A percentile compares a stretch with the other conserved stretches of the same genome.
These are phyloP conservation scores for Polymixis lichenea DNA, from an alignment of 2,888 invertebrate genomes.

Conservation along the genomic window DNA sequence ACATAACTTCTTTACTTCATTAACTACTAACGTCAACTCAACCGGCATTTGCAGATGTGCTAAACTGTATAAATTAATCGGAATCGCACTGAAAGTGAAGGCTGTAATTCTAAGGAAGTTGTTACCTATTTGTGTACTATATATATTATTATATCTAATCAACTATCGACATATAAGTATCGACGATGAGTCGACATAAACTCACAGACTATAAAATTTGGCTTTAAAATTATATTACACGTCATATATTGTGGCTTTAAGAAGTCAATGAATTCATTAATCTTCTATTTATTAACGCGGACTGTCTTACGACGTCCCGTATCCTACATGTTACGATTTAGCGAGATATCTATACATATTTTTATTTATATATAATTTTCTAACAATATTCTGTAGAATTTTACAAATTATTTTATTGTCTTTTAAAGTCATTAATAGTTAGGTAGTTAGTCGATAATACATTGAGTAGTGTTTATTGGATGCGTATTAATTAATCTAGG, in stretches of 20 bases:
- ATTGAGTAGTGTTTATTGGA: slow-evolving; percentile 80
- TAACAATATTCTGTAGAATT: slow-evolving; percentile 88
- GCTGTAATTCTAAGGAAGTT: slow-evolving; percentile 87
- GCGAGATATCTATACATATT: slow-evolving; percentile 84
- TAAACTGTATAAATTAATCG: slow-evolving; percentile 61
- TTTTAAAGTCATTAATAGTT: slow-evolving; percentile 81
- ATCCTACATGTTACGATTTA: slow-evolving; percentile 83
- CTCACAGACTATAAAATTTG: slow-evolving; percentile 91
- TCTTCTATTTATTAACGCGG: slow-evolving; percentile 84
- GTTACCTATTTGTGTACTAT: slow-evolving; percentile 89
- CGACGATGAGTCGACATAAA: slow-evolving; percentile 87
- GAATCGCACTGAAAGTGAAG: slow-evolving; percentile 77
- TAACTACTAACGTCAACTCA: slow-evolving; percentile 52
- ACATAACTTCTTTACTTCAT: slow-evolving; percentile 47
- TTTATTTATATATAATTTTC: slow-evolving; percentile 88
- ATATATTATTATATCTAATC: slow-evolving; percentile 85
- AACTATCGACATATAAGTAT: slow-evolving; percentile 87
- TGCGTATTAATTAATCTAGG: slow-evolving; percentile 82
- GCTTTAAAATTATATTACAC: slow-evolving; percentile 90
- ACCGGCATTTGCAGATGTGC: slow-evolving; percentile 52
- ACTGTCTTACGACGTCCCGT: slow-evolving; percentile 69
- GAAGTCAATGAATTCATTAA: slow-evolving; percentile 87
- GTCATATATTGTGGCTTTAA: slow-evolving; percentile 88
- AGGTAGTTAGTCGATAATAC: slow-evolving; percentile 81
- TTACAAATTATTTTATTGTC: slow-evolving; percentile 87